Conservation (phyloP, 2,888 invertebrate species). For the Spicauda simplicius region DNA sequence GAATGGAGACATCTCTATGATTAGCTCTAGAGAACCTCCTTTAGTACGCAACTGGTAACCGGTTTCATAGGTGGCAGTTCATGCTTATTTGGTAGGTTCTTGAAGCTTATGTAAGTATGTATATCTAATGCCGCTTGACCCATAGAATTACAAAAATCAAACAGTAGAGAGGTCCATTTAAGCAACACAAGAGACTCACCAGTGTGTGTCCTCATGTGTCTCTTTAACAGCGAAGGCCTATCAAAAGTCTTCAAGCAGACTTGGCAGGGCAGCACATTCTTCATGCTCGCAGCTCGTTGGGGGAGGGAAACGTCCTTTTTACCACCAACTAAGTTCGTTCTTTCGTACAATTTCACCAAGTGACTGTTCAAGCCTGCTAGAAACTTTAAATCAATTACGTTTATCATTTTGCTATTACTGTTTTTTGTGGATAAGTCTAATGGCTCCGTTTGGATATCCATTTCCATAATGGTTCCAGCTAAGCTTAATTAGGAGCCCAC, state of each 20-base stretch:
- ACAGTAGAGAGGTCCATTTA: too few species aligned
- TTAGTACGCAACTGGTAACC: too few species aligned
- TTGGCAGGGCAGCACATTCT: conserved; percentile 82
- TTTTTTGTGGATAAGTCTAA: conserved; percentile 69
- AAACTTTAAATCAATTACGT: conserved; percentile 71
- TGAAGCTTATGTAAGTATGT: too few species aligned
- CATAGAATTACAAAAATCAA: too few species aligned
- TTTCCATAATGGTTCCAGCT: conserved; percentile 57
- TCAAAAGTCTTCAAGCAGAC: conserved; percentile 89
- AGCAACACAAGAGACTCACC: conserved; percentile 54
- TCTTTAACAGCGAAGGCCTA: conserved; percentile 87
- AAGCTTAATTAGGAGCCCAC: background rate
- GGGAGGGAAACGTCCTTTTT: conserved; percentile 50
- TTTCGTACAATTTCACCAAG: conserved; percentile 70
- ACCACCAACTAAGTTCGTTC: conserved; percentile 57
- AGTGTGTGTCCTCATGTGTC: conserved; percentile 89
- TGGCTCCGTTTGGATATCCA: conserved; percentile 74
- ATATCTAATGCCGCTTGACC: too few species aligned
- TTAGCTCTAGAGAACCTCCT: too few species aligned
- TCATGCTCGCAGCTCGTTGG: conserved; percentile 49
- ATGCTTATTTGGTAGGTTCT: too few species aligned
- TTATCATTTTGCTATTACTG: conserved; percentile 55
- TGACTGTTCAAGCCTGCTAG: conserved; percentile 72
- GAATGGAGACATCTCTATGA: too few species aligned
- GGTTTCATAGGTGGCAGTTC: too few species aligned